Evolutionary conservation across 2,797 vertebrate species (phyloP), one percentile per base, ranked within the genome.

Genomic region (Pterois miles): DNA sequence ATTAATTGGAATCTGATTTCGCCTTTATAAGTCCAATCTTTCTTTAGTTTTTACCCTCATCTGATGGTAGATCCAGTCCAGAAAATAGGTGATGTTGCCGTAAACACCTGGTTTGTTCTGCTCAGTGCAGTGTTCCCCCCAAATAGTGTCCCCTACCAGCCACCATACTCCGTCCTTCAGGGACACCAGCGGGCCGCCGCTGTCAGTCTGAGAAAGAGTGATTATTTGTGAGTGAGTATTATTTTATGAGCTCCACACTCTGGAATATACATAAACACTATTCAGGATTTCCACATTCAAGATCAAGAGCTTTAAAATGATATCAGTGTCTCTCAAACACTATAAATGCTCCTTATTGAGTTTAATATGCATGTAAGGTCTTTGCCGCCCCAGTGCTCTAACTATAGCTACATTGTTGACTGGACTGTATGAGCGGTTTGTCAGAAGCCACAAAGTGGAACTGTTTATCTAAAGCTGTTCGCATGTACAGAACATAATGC

Each of bases 31-130:
- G 11, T 64, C 3, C 2, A 14, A 46, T 29, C 1, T 22, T 6
- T 33, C 1, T 29, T 20, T 29, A 0, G 0, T 36, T 60, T 56
- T 67, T 94, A 97, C 97, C 97, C 95, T 94, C 96, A 97, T 97
- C 48, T 97, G 96, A 54, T 31, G 77, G 73, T 95, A 93, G 86
- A 97, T 97, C 97, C 97, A 98, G 40, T 95, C 94, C 58, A 95
- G 81, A 62, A 96, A 96, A 34, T 91, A 76, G 0, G 94, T 95
- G 83, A 97, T 59, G 0, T 96, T 96, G 2, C 95, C 93, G 0
- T 97, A 97, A 25, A 97, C 96, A 4, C 95, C 96, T 0, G 96
- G 96, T 62, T 88, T 95, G 46, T 91, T 91, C 0, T 34, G 68
- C 76, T 76, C 86, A 6, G 91, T 92, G 69, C 96, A 96, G 53